Evolutionary conservation across 2,113 vertebrate genomes (phyloP).

Genomic region (Chaetodon trifascialis): DNA sequence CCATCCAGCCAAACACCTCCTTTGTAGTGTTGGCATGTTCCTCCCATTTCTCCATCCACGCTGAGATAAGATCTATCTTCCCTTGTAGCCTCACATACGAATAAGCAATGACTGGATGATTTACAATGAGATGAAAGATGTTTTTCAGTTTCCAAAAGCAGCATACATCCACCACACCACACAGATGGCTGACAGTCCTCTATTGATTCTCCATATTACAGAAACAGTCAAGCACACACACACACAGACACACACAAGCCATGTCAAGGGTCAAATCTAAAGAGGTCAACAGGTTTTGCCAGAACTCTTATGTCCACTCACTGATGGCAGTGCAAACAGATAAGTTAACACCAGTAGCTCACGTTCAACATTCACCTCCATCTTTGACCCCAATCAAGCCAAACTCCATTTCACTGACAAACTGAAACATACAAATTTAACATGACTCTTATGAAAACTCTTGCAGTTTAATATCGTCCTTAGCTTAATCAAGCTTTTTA

Average conservation of each 20-base stretch:
- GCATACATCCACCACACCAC: neutral
- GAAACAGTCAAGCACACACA: neutral
- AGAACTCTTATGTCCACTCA: conserved; percentile 34
- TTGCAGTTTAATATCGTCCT: conserved; percentile 25
- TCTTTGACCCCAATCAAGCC: neutral
- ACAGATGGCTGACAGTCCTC: too few relatives aligned
- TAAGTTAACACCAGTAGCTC: conserved; percentile 42
- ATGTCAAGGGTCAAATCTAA: conserved; percentile 48
- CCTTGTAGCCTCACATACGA: neutral
- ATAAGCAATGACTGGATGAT: neutral
- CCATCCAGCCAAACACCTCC: neutral
- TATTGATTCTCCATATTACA: neutral
- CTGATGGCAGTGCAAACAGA: conserved; percentile 55
- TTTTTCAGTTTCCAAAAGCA: neutral
- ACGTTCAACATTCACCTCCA: conserved; percentile 19
- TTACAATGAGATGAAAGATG: neutral
- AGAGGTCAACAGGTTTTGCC: conserved; percentile 62
- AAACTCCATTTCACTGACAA: neutral
- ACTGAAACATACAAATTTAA: conserved; percentile 4
- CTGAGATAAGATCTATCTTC: neutral
- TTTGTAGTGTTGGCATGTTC: neutral
- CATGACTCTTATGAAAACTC: neutral
- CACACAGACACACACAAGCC: conserved; percentile 16
- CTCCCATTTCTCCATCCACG: neutral
- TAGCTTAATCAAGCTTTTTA: conserved; percentile 19